These are phyloP conservation scores for Aphrophora alni DNA, from an alignment of 2,888 invertebrate species.

Conservation along the genomic window DNA sequence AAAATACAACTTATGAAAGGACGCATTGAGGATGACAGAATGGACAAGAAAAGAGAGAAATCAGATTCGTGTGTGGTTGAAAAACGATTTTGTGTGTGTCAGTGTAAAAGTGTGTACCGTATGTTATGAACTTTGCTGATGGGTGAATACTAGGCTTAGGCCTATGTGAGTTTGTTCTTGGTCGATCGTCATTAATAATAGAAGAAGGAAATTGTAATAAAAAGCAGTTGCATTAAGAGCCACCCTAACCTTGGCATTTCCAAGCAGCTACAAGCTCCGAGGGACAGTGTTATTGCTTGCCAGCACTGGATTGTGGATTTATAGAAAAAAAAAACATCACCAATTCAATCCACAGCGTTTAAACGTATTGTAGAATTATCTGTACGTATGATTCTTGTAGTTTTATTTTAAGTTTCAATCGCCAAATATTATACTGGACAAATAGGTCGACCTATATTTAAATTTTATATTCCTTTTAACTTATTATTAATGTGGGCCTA, in stretches of 20 bases:
- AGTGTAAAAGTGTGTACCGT: neutral
- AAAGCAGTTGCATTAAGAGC: conserved; percentile 9
- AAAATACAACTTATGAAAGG: no score
- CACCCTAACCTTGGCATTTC: conserved; percentile 6
- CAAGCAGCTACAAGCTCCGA: neutral
- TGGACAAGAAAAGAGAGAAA: no score
- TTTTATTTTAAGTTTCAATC: no score
- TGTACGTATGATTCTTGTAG: neutral
- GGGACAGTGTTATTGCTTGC: neutral
- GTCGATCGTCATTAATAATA: conserved; percentile 2
- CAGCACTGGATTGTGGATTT: neutral
- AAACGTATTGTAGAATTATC: neutral
- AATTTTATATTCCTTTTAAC: no score
- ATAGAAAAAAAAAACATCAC: neutral
- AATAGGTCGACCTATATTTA: no score
- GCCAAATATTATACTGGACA: no score
- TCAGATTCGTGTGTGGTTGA: no score
- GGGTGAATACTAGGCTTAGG: neutral
- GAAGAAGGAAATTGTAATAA: conserved; percentile 9
- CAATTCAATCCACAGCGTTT: neutral
- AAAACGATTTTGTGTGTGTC: no score
- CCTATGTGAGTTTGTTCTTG: neutral
- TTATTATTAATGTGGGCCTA: no score
- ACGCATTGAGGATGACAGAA: no score
- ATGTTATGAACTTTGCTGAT: neutral